Conservation (phyloP, 1,140 invertebrate species). For the Drosophila burlai region DNA sequence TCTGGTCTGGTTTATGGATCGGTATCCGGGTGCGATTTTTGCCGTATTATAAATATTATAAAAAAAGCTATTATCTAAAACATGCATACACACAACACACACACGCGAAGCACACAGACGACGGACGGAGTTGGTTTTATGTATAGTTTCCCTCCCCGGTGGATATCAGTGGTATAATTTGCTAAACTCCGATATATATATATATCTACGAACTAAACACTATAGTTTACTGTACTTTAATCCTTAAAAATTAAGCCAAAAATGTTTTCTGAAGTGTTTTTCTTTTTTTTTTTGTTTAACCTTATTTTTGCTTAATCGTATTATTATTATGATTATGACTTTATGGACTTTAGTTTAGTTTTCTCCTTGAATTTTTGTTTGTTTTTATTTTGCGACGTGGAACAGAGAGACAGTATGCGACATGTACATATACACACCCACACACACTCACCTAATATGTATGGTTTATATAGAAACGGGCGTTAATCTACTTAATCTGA, state of each 20-base stretch:
- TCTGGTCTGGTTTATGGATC: constrained; percentile 13
- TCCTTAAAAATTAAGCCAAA: constrained; percentile 19
- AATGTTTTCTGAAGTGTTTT: constrained; percentile 15
- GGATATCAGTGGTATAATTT: constrained; percentile 29
- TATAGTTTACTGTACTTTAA: not conserved
- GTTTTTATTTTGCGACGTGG: constrained; percentile 4
- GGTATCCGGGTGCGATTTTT: constrained; percentile 4
- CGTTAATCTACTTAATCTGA: constrained; percentile 72
- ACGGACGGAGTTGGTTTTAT: constrained; percentile 29
- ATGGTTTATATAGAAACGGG: constrained; percentile 46
- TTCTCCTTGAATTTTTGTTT: not conserved
- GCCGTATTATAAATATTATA: constrained; percentile 58
- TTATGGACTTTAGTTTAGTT: constrained; percentile 15
- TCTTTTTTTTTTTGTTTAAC: not conserved
- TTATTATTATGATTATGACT: constrained; percentile 20
- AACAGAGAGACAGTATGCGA: constrained; percentile 16
- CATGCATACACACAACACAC: constrained; percentile 24
- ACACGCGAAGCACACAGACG: constrained; percentile 19
- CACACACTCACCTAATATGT: constrained; percentile 26
- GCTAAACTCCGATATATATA: constrained; percentile 20
- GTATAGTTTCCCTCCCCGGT: constrained; percentile 47
- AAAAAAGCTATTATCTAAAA: constrained; percentile 69
- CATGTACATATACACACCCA: constrained; percentile 38
- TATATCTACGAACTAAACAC: not conserved
- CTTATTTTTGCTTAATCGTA: not conserved